Base-by-base conservation (phyloP, 1,140 invertebrate genomes). In the Carposina sasakii region DNA sequence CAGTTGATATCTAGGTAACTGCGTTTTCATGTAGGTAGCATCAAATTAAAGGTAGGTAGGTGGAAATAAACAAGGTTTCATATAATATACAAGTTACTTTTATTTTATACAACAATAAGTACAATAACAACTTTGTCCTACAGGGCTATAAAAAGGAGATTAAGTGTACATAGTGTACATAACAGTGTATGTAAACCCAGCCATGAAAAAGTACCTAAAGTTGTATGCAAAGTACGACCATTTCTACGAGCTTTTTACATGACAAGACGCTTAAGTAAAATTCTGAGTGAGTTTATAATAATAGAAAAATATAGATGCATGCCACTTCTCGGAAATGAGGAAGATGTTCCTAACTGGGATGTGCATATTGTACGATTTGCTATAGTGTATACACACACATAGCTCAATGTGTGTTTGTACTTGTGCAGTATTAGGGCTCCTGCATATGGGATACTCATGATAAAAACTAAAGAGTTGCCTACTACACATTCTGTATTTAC, bases 91-190 rank as follows among this genome's bases (percentile, higher is more conserved):
- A 71, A 73, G 62, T 56, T 37, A 59, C 22, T 17, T 62, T 76
- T 73, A 67, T 69, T 70, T 61, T 52, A 66, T 71, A 77, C 65
- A 73, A 72, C 56, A 48, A 71, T 68, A 70, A 73, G 62, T 71
- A 71, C 67, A 67, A 53, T 56, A 46, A 62, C 43, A 57, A 61
- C 47, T 39, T 42, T 55, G 57, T 28, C 39, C 62, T 65, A 42
- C 57, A 66, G 63, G 52, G 34, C 43, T 30, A 30, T 48, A 46
- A 65, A 42, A 50, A 33, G 39, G 9, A 54, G 26, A 20, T 51
- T n/a, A n/a, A n/a, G n/a, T n/a, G n/a, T n/a, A n/a, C n/a, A n/a
- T n/a, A n/a, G n/a, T n/a, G n/a, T n/a, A n/a, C n/a, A n/a, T n/a
- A n/a, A n/a, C n/a, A n/a, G n/a, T n/a, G n/a, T n/a, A n/a, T n/a